Evolutionary conservation across 2,113 vertebrate species (phyloP).

Genomic region (Nasalis larvatus): DNA sequence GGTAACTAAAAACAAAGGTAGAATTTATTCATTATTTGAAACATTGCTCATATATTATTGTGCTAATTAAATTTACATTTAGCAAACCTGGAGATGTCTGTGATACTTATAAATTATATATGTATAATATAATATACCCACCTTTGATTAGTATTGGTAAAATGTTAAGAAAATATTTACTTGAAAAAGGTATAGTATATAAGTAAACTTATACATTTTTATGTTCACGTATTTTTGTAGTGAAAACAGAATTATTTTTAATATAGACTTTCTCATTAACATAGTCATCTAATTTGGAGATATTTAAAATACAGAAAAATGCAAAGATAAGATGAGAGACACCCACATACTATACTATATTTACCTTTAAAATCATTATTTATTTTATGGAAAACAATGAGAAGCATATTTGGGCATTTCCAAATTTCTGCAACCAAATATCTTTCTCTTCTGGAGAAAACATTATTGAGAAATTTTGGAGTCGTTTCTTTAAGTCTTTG

Average conservation of each 20-base stretch:
- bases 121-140: neutral
- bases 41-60: neutral
- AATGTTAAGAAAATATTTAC: neutral
- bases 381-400: neutral
- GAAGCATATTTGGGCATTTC: neutral
- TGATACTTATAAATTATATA: neutral
- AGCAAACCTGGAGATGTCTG: neutral
- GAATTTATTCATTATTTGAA: neutral
- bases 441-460: neutral
- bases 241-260: neutral
- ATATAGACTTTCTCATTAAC: neutral
- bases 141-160: neutral
- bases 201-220: neutral
- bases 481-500: neutral
- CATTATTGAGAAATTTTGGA: neutral
- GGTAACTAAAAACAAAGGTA: neutral
- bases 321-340: neutral
- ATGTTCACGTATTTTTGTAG: neutral
- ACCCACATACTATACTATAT: no score
- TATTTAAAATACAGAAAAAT: neutral
- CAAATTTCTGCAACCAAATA: neutral
- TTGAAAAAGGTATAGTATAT: neutral
- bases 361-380: neutral
- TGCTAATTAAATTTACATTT: neutral
- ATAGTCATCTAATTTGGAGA: neutral